Percentiles rank a stretch among this genome's conserved stretches.
phyloP scores from a whole-genome alignment of 1,140 invertebrate genomes.

The Triops cancriformis region DNA sequence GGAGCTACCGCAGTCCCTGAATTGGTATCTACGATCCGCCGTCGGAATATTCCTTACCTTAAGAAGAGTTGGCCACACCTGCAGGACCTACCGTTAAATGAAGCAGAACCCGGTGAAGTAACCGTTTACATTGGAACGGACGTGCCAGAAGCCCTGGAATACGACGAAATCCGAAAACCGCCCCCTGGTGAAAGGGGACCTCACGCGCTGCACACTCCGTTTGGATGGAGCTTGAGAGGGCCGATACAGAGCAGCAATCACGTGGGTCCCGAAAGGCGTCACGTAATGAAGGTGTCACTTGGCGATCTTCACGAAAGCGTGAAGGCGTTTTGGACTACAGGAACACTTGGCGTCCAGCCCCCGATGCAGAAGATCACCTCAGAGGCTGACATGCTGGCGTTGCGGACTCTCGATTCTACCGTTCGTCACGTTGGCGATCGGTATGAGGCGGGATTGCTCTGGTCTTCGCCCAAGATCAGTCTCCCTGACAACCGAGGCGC shows the following conservation, averaged over 20 bases:
- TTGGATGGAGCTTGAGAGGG: not conserved
- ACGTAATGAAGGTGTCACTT: too few relatives aligned
- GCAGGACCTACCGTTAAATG: not conserved
- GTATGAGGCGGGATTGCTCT: conserved; percentile 27
- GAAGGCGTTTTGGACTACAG: conserved; percentile 19
- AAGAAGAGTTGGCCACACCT: not conserved
- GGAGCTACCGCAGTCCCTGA: not conserved
- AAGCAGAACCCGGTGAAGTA: conserved; percentile 17
- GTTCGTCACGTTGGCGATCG: conserved; percentile 21
- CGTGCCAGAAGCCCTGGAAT: not conserved
- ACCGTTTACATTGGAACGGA: not conserved
- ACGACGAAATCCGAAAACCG: not conserved
- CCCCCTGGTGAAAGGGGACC: conserved; percentile 8
- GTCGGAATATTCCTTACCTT: not conserved
- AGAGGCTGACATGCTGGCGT: conserved; percentile 23
- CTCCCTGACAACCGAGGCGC: conserved; percentile 23
- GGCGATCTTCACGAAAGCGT: conserved; percentile 1
- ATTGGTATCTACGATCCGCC: not conserved
- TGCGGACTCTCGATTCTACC: conserved; percentile 20
- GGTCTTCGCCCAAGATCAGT: conserved; percentile 18
- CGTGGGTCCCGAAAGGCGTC: too few relatives aligned
- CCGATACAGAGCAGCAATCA: too few relatives aligned
- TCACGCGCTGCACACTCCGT: too few relatives aligned
- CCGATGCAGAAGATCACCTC: too few relatives aligned
- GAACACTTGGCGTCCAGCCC: conserved; percentile 22